Conservation (phyloP, 2,888 invertebrate genomes). For the Parapristionchus giblindavisi region DNA sequence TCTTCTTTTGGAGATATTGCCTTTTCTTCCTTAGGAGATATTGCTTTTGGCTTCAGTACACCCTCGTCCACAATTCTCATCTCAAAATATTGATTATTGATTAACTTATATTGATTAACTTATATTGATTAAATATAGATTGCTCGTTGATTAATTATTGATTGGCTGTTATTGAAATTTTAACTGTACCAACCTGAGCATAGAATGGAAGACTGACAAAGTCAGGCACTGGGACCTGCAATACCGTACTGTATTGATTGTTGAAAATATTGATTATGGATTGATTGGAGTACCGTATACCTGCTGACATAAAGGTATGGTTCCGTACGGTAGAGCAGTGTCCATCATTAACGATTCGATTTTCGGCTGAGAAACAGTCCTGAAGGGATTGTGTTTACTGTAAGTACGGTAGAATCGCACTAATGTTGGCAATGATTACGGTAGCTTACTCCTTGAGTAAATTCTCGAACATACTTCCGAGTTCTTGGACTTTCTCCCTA, state of each 20-base stretch:
- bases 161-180: too few relatives aligned
- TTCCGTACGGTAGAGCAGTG: constrained; percentile 20
- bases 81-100: too few relatives aligned
- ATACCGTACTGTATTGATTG: too few relatives aligned
- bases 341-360: constrained; percentile 24
- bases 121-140: too few relatives aligned
- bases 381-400: too few relatives aligned
- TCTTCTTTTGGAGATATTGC: too few relatives aligned
- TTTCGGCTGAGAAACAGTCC: background rate
- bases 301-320: constrained; percentile 3
- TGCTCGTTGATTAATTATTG: too few relatives aligned
- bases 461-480: background rate
- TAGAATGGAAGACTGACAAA: constrained; percentile 17
- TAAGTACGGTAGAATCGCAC: too few relatives aligned
- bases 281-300: background rate
- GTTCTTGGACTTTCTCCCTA: constrained; percentile 9
- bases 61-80: too few relatives aligned
- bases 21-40: too few relatives aligned
- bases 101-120: too few relatives aligned
- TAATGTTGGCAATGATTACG: background rate
- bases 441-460: constrained; percentile 24
- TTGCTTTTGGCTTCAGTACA: too few relatives aligned
- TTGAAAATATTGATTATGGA: background rate
- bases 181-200: constrained; percentile 23
- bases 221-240: constrained; percentile 26